These are phyloP conservation scores for Philonicus albiceps DNA, from an alignment of 2,888 invertebrate genomes.

Conservation along the genomic window DNA sequence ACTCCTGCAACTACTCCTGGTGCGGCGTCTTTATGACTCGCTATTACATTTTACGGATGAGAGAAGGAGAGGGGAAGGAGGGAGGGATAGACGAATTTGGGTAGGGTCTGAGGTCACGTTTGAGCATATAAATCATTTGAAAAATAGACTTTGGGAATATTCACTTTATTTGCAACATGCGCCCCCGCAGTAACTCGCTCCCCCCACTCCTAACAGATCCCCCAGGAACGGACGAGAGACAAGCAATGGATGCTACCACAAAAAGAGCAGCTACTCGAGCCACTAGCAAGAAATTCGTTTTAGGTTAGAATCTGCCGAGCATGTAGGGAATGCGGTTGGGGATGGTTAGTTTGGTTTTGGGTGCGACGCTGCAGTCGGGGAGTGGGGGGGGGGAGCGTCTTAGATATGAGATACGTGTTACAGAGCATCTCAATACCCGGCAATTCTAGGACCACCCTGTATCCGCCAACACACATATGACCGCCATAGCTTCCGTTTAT, in stretches of 20 bases:
- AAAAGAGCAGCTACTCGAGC: not conserved
- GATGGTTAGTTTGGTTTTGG: constrained; percentile 20
- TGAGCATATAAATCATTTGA: constrained; percentile 29
- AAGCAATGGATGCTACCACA: not conserved
- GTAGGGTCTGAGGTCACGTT: not conserved
- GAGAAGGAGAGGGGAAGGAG: too few species aligned
- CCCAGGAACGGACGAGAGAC: not conserved
- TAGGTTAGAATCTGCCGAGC: not conserved
- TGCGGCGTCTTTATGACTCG: not conserved
- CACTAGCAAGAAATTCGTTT: constrained; percentile 29
- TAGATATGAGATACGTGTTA: constrained; percentile 17
- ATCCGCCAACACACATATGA: not conserved
- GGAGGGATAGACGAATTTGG: constrained; percentile 1
- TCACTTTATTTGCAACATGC: constrained; percentile 33
- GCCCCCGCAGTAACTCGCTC: not conserved
- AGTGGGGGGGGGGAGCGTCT: not conserved
- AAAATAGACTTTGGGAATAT: constrained; percentile 32
- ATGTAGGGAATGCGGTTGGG: constrained; percentile 22
- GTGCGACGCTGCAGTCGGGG: not conserved
- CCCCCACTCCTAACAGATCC: not conserved
- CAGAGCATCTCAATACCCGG: constrained; percentile 2
- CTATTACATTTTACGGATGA: not conserved
- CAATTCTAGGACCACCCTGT: not conserved
- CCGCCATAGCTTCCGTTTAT: not conserved
- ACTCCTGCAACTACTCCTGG: not conserved